These are phyloP conservation scores for Heliocidaris erythrogramma DNA, from an alignment of 35 echinoderm and acorn worm genomes.

Conservation along the genomic window DNA sequence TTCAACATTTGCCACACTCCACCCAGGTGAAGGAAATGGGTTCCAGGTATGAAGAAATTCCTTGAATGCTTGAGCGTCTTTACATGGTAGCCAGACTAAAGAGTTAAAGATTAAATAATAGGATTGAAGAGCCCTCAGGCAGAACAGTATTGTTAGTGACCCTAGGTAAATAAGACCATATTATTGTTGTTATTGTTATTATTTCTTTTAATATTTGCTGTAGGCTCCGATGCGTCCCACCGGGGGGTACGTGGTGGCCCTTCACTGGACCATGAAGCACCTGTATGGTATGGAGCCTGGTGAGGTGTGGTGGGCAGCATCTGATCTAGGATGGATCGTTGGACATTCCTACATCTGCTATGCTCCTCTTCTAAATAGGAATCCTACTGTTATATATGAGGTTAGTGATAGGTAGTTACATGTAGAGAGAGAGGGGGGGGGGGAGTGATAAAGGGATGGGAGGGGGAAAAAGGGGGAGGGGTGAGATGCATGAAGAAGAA, in stretches of 20 bases:
- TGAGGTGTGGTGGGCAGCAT: slow-evolving; percentile 98
- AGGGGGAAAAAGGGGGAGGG: background rate
- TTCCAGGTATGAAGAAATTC: too few species aligned
- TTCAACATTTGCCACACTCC: too few species aligned
- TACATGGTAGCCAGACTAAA: too few species aligned
- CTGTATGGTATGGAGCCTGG: slow-evolving; percentile 88
- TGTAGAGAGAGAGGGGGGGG: background rate
- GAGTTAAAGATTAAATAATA: too few species aligned
- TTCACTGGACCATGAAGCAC: slow-evolving; percentile 96
- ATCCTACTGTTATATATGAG: slow-evolving; percentile 84
- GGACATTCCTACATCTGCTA: slow-evolving; percentile 98
- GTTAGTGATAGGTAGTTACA: slow-evolving; percentile 1
- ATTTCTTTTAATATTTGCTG: background rate
- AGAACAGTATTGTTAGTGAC: too few species aligned
- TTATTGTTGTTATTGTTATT: background rate
- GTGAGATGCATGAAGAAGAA: too few species aligned
- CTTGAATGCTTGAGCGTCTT: too few species aligned
- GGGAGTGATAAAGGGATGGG: background rate
- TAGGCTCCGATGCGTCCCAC: slow-evolving; percentile 84
- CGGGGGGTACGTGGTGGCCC: slow-evolving; percentile 81
- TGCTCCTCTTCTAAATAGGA: slow-evolving; percentile 78
- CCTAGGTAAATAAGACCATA: too few species aligned
- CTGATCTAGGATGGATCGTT: slow-evolving; percentile 94
- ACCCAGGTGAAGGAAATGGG: too few species aligned
- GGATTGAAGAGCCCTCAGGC: too few species aligned